Conservation (phyloP, 1,140 invertebrate genomes). For the Formica exsecta region DNA sequence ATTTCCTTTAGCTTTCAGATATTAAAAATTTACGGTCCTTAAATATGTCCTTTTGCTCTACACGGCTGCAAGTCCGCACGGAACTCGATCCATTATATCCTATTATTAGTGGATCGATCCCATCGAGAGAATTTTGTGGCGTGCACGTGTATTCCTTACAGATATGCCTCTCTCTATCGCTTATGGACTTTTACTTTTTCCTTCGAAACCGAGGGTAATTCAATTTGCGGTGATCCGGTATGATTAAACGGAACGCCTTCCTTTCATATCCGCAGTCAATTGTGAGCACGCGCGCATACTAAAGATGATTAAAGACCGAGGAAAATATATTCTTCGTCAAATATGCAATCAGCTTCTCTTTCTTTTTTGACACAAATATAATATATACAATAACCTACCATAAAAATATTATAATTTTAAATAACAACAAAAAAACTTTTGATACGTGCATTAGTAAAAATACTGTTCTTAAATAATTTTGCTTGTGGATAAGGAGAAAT, state of each 20-base stretch:
- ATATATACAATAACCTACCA: not conserved
- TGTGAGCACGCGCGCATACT: slow-evolving; percentile 27
- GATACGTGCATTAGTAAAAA: not conserved
- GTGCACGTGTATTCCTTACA: slow-evolving; percentile 35
- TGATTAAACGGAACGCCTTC: slow-evolving; percentile 72
- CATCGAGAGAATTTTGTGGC: slow-evolving; percentile 53
- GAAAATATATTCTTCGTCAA: slow-evolving; percentile 22
- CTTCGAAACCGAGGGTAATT: slow-evolving; percentile 59
- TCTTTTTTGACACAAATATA: not conserved
- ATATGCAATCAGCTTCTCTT: not conserved
- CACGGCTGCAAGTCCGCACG: slow-evolving; percentile 39
- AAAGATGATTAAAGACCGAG: slow-evolving; percentile 38
- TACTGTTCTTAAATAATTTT: not conserved
- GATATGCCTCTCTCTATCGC: not conserved
- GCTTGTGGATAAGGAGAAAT: not conserved
- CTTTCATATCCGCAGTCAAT: slow-evolving; percentile 53
- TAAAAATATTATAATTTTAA: slow-evolving; percentile 1
- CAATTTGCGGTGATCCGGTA: slow-evolving; percentile 67
- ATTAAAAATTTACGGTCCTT: slow-evolving; percentile 69
- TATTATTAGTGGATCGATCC: slow-evolving; percentile 71
- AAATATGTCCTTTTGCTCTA: slow-evolving; percentile 61
- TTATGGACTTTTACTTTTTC: slow-evolving; percentile 43
- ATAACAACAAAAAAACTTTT: not conserved
- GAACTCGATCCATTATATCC: slow-evolving; percentile 71
- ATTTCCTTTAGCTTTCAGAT: slow-evolving; percentile 10